These are phyloP conservation scores for Patiria miniata DNA, from an alignment of 35 echinoderm and acorn worm species.

Conservation along the genomic window DNA sequence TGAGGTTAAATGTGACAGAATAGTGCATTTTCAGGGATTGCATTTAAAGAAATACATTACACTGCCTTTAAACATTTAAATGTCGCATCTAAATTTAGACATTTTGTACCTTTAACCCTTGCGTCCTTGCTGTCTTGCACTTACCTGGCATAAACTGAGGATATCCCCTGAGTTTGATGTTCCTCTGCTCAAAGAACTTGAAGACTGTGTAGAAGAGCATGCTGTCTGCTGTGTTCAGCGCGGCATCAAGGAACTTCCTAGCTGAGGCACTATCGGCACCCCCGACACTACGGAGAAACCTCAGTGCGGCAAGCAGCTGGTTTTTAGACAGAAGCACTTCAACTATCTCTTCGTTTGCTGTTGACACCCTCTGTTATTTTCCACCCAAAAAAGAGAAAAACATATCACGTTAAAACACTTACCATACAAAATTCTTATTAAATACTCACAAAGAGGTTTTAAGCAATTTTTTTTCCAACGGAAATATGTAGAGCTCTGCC, in stretches of 20 bases:
- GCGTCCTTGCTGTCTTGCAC: no score
- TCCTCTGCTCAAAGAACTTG: constrained; percentile 99
- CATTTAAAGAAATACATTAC: no score
- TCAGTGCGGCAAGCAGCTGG: constrained; percentile 84
- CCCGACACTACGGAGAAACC: constrained; percentile 91
- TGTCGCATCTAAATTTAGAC: no score
- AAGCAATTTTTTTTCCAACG: no score
- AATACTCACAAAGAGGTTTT: no score
- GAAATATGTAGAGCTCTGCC: not conserved
- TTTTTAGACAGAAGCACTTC: constrained; percentile 96
- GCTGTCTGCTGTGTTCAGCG: constrained; percentile 70
- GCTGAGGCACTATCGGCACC: constrained; percentile 84
- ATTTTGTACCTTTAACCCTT: no score
- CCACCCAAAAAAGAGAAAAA: no score
- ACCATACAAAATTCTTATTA: not conserved
- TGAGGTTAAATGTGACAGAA: no score
- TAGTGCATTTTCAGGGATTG: no score
- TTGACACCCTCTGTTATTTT: constrained; percentile 77
- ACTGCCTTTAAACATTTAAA: no score
- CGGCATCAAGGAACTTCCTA: constrained; percentile 95
- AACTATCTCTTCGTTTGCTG: constrained; percentile 98
- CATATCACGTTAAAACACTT: no score
- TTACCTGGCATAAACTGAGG: constrained; percentile 87
- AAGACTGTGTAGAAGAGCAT: constrained; percentile 97
- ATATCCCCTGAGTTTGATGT: constrained; percentile 79